phyloP scores from a whole-genome alignment of 2,113 vertebrate genomes.

The Bos indicus region DNA sequence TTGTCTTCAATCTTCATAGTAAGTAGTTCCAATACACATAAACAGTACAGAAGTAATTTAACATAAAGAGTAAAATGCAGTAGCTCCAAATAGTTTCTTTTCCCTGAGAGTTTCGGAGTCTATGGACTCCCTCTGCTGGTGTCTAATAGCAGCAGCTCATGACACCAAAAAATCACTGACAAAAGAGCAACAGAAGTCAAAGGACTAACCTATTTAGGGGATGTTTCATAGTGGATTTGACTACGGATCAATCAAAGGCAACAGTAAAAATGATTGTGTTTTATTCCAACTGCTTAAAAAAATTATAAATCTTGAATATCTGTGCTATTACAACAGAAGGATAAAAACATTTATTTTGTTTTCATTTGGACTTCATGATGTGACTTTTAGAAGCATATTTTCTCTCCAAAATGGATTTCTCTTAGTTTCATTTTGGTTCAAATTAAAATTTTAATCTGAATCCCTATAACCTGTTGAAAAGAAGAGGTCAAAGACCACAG shows the following conservation, averaged over 20 bases:
- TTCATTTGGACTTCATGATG: neutral
- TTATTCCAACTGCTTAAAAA: conserved; percentile 1
- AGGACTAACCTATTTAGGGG: neutral
- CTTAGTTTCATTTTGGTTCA: conserved; percentile 14
- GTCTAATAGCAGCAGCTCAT: neutral
- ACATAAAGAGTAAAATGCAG: neutral
- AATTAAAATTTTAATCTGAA: neutral
- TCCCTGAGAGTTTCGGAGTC: neutral
- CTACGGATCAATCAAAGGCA: neutral
- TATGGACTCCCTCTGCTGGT: conserved; percentile 62
- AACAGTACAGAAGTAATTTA: conserved; percentile 22
- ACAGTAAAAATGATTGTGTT: neutral
- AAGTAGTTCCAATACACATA: neutral
- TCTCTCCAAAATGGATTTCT: neutral
- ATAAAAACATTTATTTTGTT: neutral
- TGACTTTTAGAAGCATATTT: neutral
- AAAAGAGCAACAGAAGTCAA: neutral
- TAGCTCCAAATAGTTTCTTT: neutral
- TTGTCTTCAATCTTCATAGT: conserved; percentile 12
- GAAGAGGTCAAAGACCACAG: neutral
- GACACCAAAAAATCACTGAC: neutral
- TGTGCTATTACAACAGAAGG: neutral
- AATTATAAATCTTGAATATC: neutral
- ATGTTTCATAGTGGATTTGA: neutral
- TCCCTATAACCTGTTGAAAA: conserved; percentile 13